Conservation (phyloP, 2,797 vertebrate species). For the Urophycis tenuis region DNA sequence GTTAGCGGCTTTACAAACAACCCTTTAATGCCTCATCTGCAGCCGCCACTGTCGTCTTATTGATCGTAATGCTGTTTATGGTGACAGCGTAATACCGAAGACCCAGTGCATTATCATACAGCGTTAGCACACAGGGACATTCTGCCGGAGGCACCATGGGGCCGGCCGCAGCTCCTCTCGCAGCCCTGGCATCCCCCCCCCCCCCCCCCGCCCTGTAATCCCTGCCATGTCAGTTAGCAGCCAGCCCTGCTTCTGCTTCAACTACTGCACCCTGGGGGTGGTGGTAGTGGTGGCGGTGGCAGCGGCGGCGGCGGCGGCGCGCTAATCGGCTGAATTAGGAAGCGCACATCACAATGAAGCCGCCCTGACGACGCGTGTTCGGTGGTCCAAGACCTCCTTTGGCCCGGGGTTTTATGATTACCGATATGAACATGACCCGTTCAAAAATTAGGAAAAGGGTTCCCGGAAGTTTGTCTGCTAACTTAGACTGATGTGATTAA, state of each 20-base stretch:
- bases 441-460: neutral
- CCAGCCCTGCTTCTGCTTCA: neutral
- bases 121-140: neutral
- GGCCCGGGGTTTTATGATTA: neutral
- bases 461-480: neutral
- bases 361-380: neutral
- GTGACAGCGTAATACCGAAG: slow-evolving; percentile 11
- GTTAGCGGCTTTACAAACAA: slow-evolving; percentile 19
- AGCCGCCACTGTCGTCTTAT: neutral
- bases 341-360: neutral
- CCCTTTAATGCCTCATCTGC: slow-evolving; percentile 13
- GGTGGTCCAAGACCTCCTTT: neutral
- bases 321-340: neutral
- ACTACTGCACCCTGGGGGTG: neutral
- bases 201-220: neutral
- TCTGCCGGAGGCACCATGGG: neutral
- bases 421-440: neutral
- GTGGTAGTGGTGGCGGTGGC: too few species aligned
- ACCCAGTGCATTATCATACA: slow-evolving; percentile 11
- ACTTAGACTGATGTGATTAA: neutral
- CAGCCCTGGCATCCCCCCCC: neutral
- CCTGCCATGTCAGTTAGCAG: neutral
- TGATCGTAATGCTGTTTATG: slow-evolving; percentile 9
- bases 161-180: neutral
- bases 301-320: neutral